Evolutionary conservation across 1,140 invertebrate genomes (phyloP).

Genomic region (Zaprionus vittiger): DNA sequence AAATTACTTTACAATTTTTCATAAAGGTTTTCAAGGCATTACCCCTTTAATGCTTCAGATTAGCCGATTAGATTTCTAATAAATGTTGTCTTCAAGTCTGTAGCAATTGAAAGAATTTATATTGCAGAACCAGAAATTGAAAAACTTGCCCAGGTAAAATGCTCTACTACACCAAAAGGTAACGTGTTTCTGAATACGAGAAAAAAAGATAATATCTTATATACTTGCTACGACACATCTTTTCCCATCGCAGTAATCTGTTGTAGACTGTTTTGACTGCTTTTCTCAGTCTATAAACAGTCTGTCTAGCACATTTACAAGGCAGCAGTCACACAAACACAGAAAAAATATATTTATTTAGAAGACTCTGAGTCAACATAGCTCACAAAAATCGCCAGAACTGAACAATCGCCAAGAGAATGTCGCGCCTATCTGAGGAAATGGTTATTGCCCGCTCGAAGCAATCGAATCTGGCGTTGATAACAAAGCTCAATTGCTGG

Average conservation of each 20-base stretch:
- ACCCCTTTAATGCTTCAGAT: no score
- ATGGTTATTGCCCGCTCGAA: not conserved
- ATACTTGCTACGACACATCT: no score
- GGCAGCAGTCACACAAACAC: not conserved
- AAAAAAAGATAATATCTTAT: no score
- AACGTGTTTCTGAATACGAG: no score
- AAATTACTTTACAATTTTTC: not conserved
- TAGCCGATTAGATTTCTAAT: no score
- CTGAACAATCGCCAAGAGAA: not conserved
- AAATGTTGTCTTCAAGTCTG: no score
- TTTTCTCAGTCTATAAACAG: not conserved
- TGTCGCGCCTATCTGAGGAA: not conserved
- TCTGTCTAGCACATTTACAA: not conserved
- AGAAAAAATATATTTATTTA: not conserved
- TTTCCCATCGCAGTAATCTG: not conserved
- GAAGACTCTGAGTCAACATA: not conserved
- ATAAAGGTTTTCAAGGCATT: not conserved
- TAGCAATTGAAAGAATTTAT: no score
- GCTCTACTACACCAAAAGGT: no score
- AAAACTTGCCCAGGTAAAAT: no score
- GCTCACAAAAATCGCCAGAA: not conserved
- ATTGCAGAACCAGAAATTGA: no score
- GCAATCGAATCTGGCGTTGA: not conserved
- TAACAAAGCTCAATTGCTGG: not conserved
- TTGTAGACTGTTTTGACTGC: not conserved